phyloP scores from a whole-genome alignment of 2,888 invertebrate genomes.

The Morpho helenor region DNA sequence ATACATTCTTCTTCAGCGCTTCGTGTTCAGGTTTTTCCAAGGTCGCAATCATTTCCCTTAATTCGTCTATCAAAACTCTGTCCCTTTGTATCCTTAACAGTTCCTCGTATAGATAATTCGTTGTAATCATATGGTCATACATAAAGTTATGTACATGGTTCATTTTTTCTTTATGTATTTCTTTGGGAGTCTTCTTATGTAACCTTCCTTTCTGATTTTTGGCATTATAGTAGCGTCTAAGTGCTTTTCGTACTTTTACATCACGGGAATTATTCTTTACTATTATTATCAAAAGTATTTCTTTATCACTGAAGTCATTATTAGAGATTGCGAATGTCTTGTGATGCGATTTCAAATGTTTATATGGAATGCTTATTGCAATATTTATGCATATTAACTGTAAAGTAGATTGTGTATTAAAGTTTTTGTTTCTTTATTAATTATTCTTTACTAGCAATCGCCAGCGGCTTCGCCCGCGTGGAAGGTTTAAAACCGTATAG shows the following conservation, averaged over 20 bases:
- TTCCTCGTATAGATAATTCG: conserved; percentile 43
- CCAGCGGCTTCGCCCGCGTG: no score
- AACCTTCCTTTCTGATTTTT: no score
- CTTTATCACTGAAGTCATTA: not conserved
- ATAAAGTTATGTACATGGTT: conserved; percentile 34
- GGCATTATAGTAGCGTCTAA: not conserved
- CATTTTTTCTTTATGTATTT: conserved; percentile 29
- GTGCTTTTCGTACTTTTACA: not conserved
- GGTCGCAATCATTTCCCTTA: conserved; percentile 39
- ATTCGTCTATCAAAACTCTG: conserved; percentile 31
- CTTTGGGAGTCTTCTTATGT: conserved; percentile 4
- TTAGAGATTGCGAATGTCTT: no score
- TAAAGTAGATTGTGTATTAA: no score
- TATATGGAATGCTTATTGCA: not conserved
- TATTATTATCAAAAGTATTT: not conserved
- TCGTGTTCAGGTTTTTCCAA: conserved; percentile 31
- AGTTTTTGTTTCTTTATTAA: no score
- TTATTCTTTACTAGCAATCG: no score
- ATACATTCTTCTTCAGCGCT: conserved; percentile 25
- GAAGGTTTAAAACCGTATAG: no score
- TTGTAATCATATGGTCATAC: conserved; percentile 26
- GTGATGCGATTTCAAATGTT: no score
- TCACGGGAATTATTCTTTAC: not conserved
- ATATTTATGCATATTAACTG: not conserved
- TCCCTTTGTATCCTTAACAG: conserved; percentile 36